These are phyloP conservation scores for Drosophila aldrichi DNA, from an alignment of 2,888 invertebrate species.

Conservation along the genomic window DNA sequence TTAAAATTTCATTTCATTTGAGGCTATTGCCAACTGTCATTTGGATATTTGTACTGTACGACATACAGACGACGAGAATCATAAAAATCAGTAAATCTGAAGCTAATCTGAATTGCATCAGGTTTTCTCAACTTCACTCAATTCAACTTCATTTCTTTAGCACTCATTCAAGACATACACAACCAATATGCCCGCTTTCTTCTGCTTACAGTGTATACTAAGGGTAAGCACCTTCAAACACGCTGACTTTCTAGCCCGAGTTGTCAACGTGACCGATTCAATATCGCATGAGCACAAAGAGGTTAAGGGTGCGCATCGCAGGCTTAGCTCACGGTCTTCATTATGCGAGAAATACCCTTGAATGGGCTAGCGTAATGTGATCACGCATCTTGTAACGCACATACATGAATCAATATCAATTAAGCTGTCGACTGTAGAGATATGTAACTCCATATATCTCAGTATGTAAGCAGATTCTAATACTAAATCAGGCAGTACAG, in stretches of 20 bases:
- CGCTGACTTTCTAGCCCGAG: conserved; percentile 5
- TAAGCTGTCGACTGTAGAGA: neutral
- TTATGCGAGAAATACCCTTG: conserved; percentile 5
- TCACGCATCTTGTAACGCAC: neutral
- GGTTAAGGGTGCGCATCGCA: conserved; percentile 6
- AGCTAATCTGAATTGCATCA: neutral
- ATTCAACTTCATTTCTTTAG: too few relatives aligned
- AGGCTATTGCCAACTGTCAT: too few relatives aligned
- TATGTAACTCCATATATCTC: neutral
- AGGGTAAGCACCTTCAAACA: conserved; percentile 1
- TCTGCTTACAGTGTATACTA: neutral
- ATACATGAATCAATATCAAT: conserved; percentile 2
- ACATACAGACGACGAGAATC: neutral
- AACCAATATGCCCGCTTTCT: neutral
- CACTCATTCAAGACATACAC: neutral
- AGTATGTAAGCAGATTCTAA: neutral
- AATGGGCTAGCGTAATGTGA: neutral
- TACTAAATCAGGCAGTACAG: too few relatives aligned
- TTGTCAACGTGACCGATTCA: conserved; percentile 20
- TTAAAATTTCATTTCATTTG: too few relatives aligned
- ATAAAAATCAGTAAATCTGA: neutral
- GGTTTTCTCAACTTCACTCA: too few relatives aligned
- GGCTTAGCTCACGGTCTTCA: conserved; percentile 4
- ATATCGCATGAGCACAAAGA: conserved; percentile 16
- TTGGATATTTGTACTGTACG: neutral